Conservation (phyloP, 2,113 vertebrate species). For the Cathartes aura region DNA sequence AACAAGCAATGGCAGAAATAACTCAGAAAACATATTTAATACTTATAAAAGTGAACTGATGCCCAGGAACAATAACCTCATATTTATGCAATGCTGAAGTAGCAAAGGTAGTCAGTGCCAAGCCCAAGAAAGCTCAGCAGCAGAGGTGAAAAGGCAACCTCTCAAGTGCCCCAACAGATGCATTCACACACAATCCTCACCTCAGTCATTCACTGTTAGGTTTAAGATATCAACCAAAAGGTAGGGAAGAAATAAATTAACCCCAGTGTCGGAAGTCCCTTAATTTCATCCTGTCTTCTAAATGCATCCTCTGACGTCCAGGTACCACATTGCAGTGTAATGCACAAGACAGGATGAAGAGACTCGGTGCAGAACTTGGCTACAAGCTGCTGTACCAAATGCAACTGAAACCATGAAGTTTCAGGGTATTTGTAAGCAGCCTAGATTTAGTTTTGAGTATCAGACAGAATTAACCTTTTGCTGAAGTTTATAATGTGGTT, state of each 20-base stretch:
- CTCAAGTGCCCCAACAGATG: background rate
- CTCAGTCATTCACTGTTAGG: rapidly evolving
- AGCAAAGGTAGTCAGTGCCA: background rate
- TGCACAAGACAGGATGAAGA: background rate
- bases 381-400: background rate
- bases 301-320: background rate
- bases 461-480: background rate
- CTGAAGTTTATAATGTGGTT: background rate
- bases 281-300: background rate
- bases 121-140: background rate
- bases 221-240: background rate
- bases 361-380: background rate
- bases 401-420: rapidly evolving
- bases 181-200: background rate
- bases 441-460: background rate
- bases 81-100: background rate
- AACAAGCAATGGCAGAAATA: background rate
- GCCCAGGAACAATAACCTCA: background rate
- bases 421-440: background rate
- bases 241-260: background rate
- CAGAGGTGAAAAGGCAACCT: too few species aligned
- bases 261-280: background rate
- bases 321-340: background rate
- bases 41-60: background rate
- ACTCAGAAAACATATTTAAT: background rate